These are phyloP conservation scores for Leucozona laternaria DNA, from an alignment of 2,888 invertebrate species.

Conservation along the genomic window DNA sequence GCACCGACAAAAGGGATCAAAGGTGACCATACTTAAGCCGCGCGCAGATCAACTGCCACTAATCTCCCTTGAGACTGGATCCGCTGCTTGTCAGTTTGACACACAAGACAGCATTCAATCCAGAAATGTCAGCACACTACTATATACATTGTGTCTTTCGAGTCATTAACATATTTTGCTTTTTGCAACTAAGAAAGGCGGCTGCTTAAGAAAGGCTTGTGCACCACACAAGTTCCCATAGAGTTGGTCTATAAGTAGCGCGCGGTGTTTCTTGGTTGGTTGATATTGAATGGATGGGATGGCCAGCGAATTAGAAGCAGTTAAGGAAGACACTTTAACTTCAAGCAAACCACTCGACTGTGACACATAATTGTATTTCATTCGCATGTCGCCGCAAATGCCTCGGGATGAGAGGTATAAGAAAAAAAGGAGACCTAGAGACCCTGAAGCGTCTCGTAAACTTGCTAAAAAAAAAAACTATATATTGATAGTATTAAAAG, in stretches of 20 bases:
- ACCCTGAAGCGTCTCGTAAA: not conserved
- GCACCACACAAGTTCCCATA: slow-evolving; percentile 59
- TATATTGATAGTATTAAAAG: too few species aligned
- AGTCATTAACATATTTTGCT: slow-evolving; percentile 72
- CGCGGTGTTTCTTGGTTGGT: not conserved
- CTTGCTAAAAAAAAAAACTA: too few species aligned
- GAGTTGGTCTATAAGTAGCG: slow-evolving; percentile 6
- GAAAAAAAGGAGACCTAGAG: not conserved
- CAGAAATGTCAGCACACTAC: slow-evolving; percentile 52
- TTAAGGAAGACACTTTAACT: slow-evolving; percentile 65
- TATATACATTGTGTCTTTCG: slow-evolving; percentile 29
- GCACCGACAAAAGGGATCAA: slow-evolving; percentile 64
- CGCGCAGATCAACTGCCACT: slow-evolving; percentile 45
- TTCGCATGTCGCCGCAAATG: slow-evolving; percentile 51
- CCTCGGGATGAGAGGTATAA: slow-evolving; percentile 13
- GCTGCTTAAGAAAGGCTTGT: slow-evolving; percentile 6
- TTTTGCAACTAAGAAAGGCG: slow-evolving; percentile 7
- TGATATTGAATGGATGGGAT: slow-evolving; percentile 22
- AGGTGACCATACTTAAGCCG: slow-evolving; percentile 45
- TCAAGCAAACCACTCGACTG: slow-evolving; percentile 62
- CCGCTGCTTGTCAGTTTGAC: slow-evolving; percentile 18
- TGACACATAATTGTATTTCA: slow-evolving; percentile 70
- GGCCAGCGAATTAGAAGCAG: slow-evolving; percentile 62
- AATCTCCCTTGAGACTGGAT: slow-evolving; percentile 47
- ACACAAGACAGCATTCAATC: slow-evolving; percentile 67